Evolutionary conservation across 2,113 vertebrate genomes (phyloP), one percentile per base, ranked within the genome.

Genomic region (Gambusia affinis): DNA sequence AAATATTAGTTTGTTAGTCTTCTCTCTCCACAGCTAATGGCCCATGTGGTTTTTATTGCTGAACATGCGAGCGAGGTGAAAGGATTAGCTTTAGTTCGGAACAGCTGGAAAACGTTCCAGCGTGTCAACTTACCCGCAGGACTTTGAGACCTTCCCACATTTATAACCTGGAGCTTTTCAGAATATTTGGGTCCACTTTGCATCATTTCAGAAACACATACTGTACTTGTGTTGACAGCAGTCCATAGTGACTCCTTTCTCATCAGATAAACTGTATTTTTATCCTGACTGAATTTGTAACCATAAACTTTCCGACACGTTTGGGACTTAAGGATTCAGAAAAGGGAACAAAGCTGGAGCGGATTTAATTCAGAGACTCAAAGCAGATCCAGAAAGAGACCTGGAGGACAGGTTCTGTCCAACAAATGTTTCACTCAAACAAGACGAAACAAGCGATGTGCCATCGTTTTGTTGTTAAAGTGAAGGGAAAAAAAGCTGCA

Each of bases 21-120:
- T 61, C 30, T 8, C 3, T 12, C 67, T 12, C 70, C 8, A 33
- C 51, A 3, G 22, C 78, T 39, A 64, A 72, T 4, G 47, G 62
- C 60, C 80, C 87, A 80, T 67, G 37, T 84, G 81, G 14, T 75
- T 86, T 79, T 76, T 66, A 83, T 88, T 14, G 75, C 67, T 61
- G 69, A 69, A 71, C 1, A 47, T 68, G 57, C 67, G 61, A 67
- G 78, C 63, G 67, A 83, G 47, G 72, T 73, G 62, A 35, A 70
- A 63, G 47, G 72, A 85, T 80, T 79, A 37, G 78, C 68, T 77
- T 35, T 63, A 79, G 66, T 31, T 60, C 1, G 37, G 65, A 44
- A 70, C 62, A 12, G 31, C 57, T 80, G 80, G 80, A 80, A 60
- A n/a, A 2, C 33, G 51, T 35, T 84, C 73, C 76, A 61, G 35